Percentiles rank a stretch among this genome's conserved stretches.
Conservation (phyloP, 2,797 vertebrate genomes). For the Hydrocynus forskahlii region DNA sequence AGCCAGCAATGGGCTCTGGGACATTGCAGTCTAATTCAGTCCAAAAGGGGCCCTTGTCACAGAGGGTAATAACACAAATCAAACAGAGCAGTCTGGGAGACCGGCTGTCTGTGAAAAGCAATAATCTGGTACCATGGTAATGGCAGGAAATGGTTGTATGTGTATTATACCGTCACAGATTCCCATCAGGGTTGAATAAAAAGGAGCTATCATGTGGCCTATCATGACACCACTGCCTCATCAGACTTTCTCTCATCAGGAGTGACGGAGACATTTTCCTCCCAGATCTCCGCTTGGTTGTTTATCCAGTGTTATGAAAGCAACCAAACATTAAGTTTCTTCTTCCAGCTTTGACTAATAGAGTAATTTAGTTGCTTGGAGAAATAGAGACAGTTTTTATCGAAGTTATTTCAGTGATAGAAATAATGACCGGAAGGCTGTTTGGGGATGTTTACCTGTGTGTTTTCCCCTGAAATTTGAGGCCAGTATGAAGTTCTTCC, state of each 20-base stretch:
- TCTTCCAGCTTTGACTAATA: neutral
- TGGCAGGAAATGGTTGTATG: constrained; percentile 31
- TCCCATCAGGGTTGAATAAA: constrained; percentile 35
- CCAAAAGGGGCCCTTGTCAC: constrained; percentile 41
- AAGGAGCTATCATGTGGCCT: constrained; percentile 25
- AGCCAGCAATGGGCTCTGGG: constrained; percentile 31
- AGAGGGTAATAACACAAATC: constrained; percentile 59
- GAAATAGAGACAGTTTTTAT: neutral
- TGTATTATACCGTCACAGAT: constrained; percentile 24
- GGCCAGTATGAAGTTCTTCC: neutral
- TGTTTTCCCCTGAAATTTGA: neutral
- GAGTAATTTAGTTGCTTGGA: neutral
- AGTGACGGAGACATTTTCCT: constrained; percentile 4
- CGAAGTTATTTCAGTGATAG: neutral
- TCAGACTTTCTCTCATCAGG: constrained; percentile 27
- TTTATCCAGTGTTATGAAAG: constrained; percentile 19
- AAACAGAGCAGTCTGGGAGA: constrained; percentile 58
- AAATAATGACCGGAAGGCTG: neutral
- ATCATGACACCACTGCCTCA: constrained; percentile 24
- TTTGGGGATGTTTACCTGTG: neutral
- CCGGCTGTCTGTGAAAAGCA: constrained; percentile 30
- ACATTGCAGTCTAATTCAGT: constrained; percentile 56
- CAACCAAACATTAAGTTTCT: constrained; percentile 9
- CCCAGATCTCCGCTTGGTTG: neutral
- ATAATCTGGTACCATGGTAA: constrained; percentile 43